Evolutionary conservation across 2,113 vertebrate species (phyloP), one percentile per base, ranked within the genome.

Genomic region (Phaethornis superciliosus): DNA sequence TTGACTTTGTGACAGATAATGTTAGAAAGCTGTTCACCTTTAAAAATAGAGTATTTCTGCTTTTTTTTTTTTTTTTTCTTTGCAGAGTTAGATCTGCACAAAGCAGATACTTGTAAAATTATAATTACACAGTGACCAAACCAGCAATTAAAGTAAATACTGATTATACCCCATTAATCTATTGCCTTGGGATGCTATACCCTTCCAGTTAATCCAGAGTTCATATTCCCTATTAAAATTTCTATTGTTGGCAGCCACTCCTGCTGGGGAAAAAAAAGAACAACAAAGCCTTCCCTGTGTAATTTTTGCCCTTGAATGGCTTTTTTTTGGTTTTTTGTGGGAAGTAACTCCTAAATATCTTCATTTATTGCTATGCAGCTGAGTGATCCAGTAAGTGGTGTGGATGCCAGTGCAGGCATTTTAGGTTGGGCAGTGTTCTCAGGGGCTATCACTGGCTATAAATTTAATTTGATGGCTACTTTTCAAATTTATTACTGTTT

Each of bases 401-500:
- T 32, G 75, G 35, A 70, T 78, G 67, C 87, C 37, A 85, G 87
- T 18, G 55, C 62, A 16, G 59, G 72, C 10, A 81, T 59, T 30
- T 46, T 35, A 20, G 82, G 65, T 55, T 32, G 37, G 35, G 72
- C 35, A 4, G 3, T 67, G 80, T 93, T 96, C 60, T 51, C 91
- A 75, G 76, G 76, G 54, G 42, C 76, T 71, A 70, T 91, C 49
- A 9, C 83, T 81, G 93, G 76, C 85, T 92, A 81, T 94, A 95
- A 71, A 97, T 91, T 86, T 85, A 96, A 96, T 93, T 76, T 33
- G 85, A 85, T 94, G 94, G 91, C 85, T 71, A 58, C 88, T 95
- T 94, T 74, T 93, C 75, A 91, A 87, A 87, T 94, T 87, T 87
- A 86, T 70, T 92, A 24, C 87, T 95, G 82, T 94, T 97, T 96